A percentile compares a stretch with the other conserved stretches of the same genome.
phyloP scores from a whole-genome alignment of 2,888 invertebrate species.

The Agrochola lychnidis region DNA sequence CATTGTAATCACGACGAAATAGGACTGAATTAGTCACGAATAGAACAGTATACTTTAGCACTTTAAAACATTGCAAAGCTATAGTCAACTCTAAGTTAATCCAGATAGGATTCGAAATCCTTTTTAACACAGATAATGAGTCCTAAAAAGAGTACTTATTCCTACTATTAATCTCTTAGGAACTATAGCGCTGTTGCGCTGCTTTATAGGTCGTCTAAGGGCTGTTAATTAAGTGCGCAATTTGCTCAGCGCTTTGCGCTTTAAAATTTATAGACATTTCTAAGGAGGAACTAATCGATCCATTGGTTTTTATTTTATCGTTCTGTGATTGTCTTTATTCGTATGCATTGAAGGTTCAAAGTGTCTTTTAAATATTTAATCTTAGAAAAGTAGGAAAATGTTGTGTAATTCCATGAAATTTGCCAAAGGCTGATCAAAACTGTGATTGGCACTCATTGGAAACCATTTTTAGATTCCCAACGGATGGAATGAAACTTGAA shows the following conservation, averaged over 20 bases:
- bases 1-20: constrained; percentile 38
- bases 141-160: constrained; percentile 66
- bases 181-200: constrained; percentile 75
- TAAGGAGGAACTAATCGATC: constrained; percentile 52
- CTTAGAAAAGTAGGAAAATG: neutral
- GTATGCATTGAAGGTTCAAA: neutral
- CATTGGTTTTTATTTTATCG: constrained; percentile 30
- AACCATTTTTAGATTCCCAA: neutral
- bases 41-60: constrained; percentile 38
- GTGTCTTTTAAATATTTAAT: neutral
- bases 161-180: constrained; percentile 74
- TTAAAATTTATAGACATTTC: constrained; percentile 46
- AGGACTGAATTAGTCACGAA: constrained; percentile 47
- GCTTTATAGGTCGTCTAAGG: constrained; percentile 76
- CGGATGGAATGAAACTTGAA: neutral
- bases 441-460: neutral
- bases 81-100: constrained; percentile 19
- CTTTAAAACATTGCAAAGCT: constrained; percentile 5
- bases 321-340: constrained; percentile 11
- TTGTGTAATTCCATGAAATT: neutral
- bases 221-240: constrained; percentile 55
- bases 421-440: neutral
- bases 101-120: constrained; percentile 15
- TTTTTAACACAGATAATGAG: constrained; percentile 24
- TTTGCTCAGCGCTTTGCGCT: constrained; percentile 50